A percentile compares a stretch with the other conserved stretches of the same genome.
Evolutionary conservation across 2,888 invertebrate genomes (phyloP).

Genomic region (Machimus rusticus): DNA sequence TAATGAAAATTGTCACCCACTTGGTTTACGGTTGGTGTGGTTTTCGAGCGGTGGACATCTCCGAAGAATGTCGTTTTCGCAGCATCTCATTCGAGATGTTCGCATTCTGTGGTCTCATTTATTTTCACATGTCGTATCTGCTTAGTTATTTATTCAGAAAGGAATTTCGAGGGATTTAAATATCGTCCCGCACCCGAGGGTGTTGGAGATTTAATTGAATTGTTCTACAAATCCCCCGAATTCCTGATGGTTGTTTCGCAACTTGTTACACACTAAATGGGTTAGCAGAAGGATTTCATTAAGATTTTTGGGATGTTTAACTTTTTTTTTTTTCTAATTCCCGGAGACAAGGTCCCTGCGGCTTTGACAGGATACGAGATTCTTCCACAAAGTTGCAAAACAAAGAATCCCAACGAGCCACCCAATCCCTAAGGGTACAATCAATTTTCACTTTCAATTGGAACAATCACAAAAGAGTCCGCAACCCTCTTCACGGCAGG

Average conservation of each 20-base stretch:
- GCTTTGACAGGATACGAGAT: background rate
- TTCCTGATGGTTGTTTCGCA: background rate
- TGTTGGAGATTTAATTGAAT: background rate
- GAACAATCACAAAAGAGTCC: background rate
- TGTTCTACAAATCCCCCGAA: background rate
- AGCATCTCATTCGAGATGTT: background rate
- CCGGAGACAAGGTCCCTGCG: background rate
- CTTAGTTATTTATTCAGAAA: background rate
- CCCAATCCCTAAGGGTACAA: background rate
- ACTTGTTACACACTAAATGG: background rate
- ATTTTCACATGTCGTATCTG: background rate
- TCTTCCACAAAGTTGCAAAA: background rate
- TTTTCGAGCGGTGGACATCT: background rate
- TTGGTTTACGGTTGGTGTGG: background rate
- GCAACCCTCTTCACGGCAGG: slow-evolving; percentile 7
- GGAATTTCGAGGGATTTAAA: background rate
- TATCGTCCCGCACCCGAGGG: background rate
- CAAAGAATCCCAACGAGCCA: slow-evolving; percentile 2
- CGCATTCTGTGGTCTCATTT: background rate
- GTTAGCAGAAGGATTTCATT: background rate
- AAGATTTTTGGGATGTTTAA: background rate
- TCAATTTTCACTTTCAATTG: slow-evolving; percentile 23
- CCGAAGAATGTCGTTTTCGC: background rate
- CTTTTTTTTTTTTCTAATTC: background rate
- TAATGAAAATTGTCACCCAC: slow-evolving; percentile 11